phyloP scores from a whole-genome alignment of 2,888 invertebrate species.

The Temnothorax rugatulus region DNA sequence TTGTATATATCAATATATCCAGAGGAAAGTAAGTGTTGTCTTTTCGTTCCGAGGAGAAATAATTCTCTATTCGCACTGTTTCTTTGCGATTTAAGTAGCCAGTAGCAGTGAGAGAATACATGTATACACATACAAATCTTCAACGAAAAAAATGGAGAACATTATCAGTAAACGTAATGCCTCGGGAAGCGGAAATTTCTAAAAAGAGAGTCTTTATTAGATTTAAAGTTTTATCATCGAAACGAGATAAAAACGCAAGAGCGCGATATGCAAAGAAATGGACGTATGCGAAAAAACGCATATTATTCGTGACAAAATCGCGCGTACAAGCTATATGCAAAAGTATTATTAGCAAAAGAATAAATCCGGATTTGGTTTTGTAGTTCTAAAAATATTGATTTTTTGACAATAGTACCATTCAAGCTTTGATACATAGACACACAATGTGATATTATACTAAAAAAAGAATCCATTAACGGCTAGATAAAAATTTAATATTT shows the following conservation, averaged over 20 bases:
- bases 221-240: neutral
- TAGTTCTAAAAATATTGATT: constrained; percentile 4
- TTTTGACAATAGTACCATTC: neutral
- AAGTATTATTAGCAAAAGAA: constrained; percentile 8
- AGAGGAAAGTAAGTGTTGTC: constrained; percentile 50
- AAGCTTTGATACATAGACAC: neutral
- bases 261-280: neutral
- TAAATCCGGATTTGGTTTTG: neutral
- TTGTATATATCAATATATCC: constrained; percentile 15
- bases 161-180: constrained; percentile 25
- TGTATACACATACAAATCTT: neutral
- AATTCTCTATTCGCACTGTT: constrained; percentile 44
- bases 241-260: constrained; percentile 7
- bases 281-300: neutral
- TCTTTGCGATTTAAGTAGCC: neutral
- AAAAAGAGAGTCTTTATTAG: constrained; percentile 29
- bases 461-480: neutral
- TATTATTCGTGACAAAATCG: constrained; percentile 12
- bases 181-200: neutral
- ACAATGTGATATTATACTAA: neutral
- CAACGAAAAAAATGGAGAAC: constrained; percentile 31
- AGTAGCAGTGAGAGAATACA: constrained; percentile 3
- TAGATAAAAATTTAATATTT: constrained; percentile 3
- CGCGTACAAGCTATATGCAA: neutral
- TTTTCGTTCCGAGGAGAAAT: constrained; percentile 48